Evolutionary conservation across 2,888 invertebrate species (phyloP), one percentile per base, ranked within the genome.

Genomic region (Synergus japonicus): DNA sequence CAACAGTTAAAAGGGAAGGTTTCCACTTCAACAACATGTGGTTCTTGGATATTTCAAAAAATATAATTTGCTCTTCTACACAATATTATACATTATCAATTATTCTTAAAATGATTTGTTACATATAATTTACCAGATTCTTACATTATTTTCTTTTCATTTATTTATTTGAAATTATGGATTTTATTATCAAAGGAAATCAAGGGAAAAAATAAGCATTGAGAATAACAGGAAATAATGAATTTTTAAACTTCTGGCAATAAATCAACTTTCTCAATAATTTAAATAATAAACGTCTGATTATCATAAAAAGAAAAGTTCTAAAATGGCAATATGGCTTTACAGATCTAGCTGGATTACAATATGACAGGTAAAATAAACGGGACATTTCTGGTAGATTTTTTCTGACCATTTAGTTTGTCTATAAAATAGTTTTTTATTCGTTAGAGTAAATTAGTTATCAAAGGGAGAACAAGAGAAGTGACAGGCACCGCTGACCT

Each of bases 401-500:
- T 29, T 29, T 29, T 29, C 29, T 29, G 2, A 10, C 9, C 10
- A 10, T 58, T 58, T 58, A 58, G 10, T 18, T 43, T 67, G 12
- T 67, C 18, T 8, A 13, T 22, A 46, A 46, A 46, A 44, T 46
- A 46, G 46, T 67, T 4, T 67, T 22, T 67, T 44, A 46, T 46
- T 22, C 29, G 10, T 46, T 22, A 46, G 13, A 46, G 29, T 46
- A 12, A 29, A 44, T 46, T 12, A 67, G 8, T 44, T 43, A 18
- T 15, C 10, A 65, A 43, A 15, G 18, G 37, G 13, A 67, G 22
- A 43, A 29, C 10, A 67, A 44, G 44, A 67, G 13, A 44, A 67
- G 22, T 46, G 18, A 67, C 67, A 44, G 67, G 67, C 46, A 67
- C 44, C 22, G 46, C 29, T 67, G 22, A 60, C 60, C 22, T 60